These are phyloP conservation scores for Petrocephalus zakoni DNA, from an alignment of 2,113 vertebrate genomes.

Conservation along the genomic window DNA sequence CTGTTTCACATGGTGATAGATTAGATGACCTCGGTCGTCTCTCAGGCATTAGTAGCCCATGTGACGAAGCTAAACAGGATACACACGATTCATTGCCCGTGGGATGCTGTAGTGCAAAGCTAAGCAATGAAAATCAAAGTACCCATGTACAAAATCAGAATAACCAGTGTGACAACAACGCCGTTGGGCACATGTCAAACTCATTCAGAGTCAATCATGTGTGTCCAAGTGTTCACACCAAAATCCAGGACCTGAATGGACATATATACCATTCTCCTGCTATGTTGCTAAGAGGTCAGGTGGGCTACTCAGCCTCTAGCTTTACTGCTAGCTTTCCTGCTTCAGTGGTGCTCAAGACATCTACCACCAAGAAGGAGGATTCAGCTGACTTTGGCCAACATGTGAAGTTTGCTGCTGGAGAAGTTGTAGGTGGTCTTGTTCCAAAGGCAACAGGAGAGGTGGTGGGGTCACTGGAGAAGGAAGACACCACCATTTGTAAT, in stretches of 20 bases:
- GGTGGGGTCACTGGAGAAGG: background rate
- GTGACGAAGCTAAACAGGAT: background rate
- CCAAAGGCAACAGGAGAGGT: background rate
- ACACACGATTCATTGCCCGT: background rate
- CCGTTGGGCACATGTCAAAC: background rate
- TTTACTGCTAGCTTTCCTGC: background rate
- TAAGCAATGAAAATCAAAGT: background rate
- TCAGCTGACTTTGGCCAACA: background rate
- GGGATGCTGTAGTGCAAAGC: background rate
- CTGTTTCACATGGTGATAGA: background rate
- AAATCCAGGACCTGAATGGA: constrained; percentile 32
- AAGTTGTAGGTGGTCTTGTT: background rate
- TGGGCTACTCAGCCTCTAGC: background rate
- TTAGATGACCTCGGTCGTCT: background rate
- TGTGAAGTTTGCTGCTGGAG: background rate
- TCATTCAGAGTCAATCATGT: background rate
- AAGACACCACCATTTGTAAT: background rate
- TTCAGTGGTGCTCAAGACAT: background rate
- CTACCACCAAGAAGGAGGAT: background rate
- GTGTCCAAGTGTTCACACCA: constrained; percentile 39
- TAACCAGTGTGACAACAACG: background rate
- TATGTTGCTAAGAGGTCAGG: background rate
- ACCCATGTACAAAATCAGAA: background rate
- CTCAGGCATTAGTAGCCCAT: accelerated
- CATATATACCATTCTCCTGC: constrained; percentile 30